phyloP scores from a whole-genome alignment of 1,140 invertebrate species.

The Geopemphigus sp. region DNA sequence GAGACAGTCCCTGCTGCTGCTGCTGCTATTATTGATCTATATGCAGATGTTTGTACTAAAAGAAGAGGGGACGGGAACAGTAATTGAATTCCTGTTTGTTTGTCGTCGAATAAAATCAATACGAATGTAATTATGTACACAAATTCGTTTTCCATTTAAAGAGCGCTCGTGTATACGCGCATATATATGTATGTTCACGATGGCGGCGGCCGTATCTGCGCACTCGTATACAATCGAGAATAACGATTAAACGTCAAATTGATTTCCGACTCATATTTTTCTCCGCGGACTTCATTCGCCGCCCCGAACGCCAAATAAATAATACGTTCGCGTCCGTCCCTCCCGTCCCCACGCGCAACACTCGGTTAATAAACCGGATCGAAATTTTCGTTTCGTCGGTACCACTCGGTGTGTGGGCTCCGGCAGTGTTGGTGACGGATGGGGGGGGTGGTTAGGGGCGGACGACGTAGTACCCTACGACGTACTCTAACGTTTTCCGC shows the following conservation, averaged over 20 bases:
- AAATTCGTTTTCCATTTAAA: conserved; percentile 31
- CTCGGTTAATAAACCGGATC: too few species aligned
- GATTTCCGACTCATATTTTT: background rate
- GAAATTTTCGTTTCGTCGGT: too few species aligned
- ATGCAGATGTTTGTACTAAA: background rate
- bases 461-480: too few species aligned
- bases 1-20: conserved; percentile 13
- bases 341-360: too few species aligned
- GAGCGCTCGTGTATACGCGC: background rate
- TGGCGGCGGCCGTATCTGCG: background rate
- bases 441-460: too few species aligned
- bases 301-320: too few species aligned
- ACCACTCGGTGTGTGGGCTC: too few species aligned
- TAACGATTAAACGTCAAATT: conserved; percentile 4
- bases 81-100: conserved; percentile 40
- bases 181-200: background rate
- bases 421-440: too few species aligned
- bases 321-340: too few species aligned
- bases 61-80: conserved; percentile 4
- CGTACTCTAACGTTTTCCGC: too few species aligned
- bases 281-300: too few species aligned
- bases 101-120: conserved; percentile 44
- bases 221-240: background rate
- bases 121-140: conserved; percentile 39
- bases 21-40: conserved; percentile 28